Conservation (phyloP, 2,888 invertebrate species). For the Muscina levida region DNA sequence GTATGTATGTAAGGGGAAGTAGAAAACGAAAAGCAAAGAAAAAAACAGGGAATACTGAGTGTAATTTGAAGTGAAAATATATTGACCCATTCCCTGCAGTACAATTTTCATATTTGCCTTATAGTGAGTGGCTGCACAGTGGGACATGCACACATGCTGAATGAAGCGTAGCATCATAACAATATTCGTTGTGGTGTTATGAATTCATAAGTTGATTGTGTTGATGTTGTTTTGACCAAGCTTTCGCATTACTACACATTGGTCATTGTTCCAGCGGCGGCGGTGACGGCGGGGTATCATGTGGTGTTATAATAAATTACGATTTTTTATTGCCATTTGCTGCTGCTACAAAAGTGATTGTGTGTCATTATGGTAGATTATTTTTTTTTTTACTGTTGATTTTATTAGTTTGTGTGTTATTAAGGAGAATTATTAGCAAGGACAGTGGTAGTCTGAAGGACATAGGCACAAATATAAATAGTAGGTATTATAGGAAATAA, state of each 20-base stretch:
- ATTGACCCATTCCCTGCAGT: slow-evolving; percentile 37
- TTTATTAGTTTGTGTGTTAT: background rate
- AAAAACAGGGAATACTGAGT: too few species aligned
- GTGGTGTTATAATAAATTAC: slow-evolving; percentile 35
- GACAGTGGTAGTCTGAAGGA: too few species aligned
- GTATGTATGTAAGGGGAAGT: background rate
- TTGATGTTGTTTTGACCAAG: background rate
- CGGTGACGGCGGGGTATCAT: slow-evolving; percentile 27
- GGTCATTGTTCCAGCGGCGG: background rate
- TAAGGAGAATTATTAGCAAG: too few species aligned
- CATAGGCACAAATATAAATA: too few species aligned
- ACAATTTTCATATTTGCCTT: background rate
- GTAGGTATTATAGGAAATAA: too few species aligned
- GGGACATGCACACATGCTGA: background rate
- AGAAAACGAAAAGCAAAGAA: too few species aligned
- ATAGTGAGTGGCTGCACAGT: background rate
- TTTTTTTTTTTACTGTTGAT: too few species aligned
- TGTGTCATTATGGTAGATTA: slow-evolving; percentile 38
- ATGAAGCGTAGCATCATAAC: slow-evolving; percentile 9
- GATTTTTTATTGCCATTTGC: slow-evolving; percentile 28
- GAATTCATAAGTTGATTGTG: slow-evolving; percentile 33
- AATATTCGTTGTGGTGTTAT: slow-evolving; percentile 34
- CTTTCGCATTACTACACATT: background rate
- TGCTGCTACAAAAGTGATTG: slow-evolving; percentile 38
- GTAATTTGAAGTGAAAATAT: slow-evolving; percentile 43